Conservation (phyloP, 1,140 invertebrate genomes). For the Sitodiplosis mosellana region DNA sequence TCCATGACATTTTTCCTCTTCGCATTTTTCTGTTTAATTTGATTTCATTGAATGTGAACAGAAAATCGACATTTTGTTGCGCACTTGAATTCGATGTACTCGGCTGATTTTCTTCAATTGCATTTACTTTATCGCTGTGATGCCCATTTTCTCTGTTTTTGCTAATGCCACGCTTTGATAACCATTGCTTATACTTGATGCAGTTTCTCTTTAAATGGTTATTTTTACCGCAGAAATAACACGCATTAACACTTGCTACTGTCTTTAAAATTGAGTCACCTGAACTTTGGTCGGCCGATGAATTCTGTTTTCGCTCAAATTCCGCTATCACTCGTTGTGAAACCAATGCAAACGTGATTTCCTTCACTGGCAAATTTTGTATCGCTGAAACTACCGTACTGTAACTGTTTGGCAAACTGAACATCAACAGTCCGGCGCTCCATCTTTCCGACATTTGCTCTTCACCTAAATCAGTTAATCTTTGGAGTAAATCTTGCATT, state of each 20-base stretch:
- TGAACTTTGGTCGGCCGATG: too few relatives aligned
- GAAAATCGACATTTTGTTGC: too few relatives aligned
- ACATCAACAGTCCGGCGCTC: neutral
- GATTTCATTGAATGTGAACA: too few relatives aligned
- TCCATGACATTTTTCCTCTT: too few relatives aligned
- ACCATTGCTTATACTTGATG: neutral
- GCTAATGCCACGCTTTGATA: too few relatives aligned
- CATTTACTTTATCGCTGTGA: neutral
- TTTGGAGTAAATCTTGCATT: constrained; percentile 1
- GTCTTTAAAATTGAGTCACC: too few relatives aligned
- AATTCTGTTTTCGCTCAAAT: too few relatives aligned
- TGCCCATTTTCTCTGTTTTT: neutral
- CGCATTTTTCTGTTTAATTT: too few relatives aligned
- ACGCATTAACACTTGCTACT: too few relatives aligned
- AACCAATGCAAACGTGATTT: too few relatives aligned
- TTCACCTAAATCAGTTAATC: constrained; percentile 2
- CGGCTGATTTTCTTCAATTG: neutral
- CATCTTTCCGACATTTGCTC: neutral
- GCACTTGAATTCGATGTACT: too few relatives aligned
- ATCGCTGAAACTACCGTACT: neutral
- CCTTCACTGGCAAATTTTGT: neutral
- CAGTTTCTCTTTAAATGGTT: neutral
- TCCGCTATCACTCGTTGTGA: too few relatives aligned
- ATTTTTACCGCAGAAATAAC: neutral
- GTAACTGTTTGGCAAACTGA: constrained; percentile 2